Percentiles rank a stretch among this genome's conserved stretches.
Evolutionary conservation across 2,888 invertebrate genomes (phyloP).

Genomic region (Pollenia amentaria): DNA sequence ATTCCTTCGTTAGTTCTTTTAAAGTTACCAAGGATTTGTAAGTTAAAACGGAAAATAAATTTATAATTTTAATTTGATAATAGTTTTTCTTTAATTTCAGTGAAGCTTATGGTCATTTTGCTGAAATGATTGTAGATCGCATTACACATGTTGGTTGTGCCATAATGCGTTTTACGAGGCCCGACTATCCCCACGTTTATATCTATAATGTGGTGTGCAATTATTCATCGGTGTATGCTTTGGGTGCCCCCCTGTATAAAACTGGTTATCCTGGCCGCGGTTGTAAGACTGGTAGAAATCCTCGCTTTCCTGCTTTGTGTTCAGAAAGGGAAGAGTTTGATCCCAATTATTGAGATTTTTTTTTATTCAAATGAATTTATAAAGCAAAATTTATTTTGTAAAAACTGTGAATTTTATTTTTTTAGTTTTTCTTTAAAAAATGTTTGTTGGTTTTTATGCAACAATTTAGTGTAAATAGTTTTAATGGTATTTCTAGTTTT

Average conservation of each 20-base stretch:
- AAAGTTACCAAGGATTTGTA: slow-evolving; percentile 82
- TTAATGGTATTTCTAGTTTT: slow-evolving; percentile 14
- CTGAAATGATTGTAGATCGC: slow-evolving; percentile 82
- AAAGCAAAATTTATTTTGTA: slow-evolving; percentile 20
- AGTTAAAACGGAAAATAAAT: slow-evolving; percentile 74
- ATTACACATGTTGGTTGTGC: slow-evolving; percentile 83
- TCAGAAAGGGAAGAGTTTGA: slow-evolving; percentile 80
- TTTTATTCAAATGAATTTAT: too few species aligned
- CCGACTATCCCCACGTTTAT: slow-evolving; percentile 79
- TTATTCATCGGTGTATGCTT: slow-evolving; percentile 83
- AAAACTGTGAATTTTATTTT: slow-evolving; percentile 50
- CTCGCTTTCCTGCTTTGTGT: slow-evolving; percentile 82
- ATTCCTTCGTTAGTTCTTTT: slow-evolving; percentile 80
- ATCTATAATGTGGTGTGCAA: slow-evolving; percentile 83
- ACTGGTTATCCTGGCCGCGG: slow-evolving; percentile 79
- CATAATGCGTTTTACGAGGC: slow-evolving; percentile 81
- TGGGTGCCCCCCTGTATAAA: slow-evolving; percentile 81
- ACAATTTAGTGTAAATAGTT: slow-evolving; percentile 31
- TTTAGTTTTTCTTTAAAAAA: neutral
- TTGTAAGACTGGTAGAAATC: slow-evolving; percentile 81
- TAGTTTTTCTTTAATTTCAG: slow-evolving; percentile 74
- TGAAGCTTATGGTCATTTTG: slow-evolving; percentile 84
- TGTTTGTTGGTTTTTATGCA: neutral
- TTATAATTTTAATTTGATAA: neutral
- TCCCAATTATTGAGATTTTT: slow-evolving; percentile 80